Percentiles rank a stretch among this genome's conserved stretches.
Evolutionary conservation across 2,113 vertebrate genomes (phyloP).

Genomic region (Gavialis gangeticus): DNA sequence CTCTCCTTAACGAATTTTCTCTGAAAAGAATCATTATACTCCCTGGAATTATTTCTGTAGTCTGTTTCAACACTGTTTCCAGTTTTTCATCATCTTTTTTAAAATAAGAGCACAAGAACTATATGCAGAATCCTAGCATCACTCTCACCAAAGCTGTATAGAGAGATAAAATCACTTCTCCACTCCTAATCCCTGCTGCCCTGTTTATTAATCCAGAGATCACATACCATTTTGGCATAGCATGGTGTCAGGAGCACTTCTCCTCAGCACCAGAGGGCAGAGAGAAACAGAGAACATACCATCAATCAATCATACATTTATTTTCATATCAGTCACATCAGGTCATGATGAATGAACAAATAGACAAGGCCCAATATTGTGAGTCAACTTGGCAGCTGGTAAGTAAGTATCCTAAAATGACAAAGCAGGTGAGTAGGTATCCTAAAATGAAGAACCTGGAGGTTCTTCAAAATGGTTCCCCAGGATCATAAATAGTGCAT

Average conservation of each 20-base stretch:
- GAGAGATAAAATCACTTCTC: neutral
- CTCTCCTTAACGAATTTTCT: neutral
- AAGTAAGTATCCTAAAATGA: conserved; percentile 7
- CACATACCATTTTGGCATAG: neutral
- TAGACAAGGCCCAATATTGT: conserved; percentile 5
- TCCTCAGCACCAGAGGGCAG: neutral
- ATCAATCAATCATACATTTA: conserved; percentile 16
- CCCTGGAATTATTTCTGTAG: neutral
- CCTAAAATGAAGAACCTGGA: neutral
- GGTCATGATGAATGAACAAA: conserved; percentile 16
- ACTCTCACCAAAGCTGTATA: neutral
- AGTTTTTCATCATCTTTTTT: neutral
- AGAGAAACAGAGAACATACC: conserved; percentile 3
- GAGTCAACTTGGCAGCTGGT: conserved; percentile 43
- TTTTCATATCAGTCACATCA: conserved; percentile 36
- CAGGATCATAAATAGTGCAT: neutral
- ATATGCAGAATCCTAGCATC: neutral
- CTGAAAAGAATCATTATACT: conserved; percentile 19
- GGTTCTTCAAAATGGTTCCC: conserved; percentile 33
- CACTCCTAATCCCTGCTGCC: neutral
- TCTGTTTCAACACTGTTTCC: neutral
- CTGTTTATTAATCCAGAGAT: neutral
- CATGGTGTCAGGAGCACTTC: no score
- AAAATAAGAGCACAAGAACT: neutral
- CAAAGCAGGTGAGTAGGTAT: conserved; percentile 42